Conservation (phyloP, 1,140 invertebrate genomes). For the Sitobion miscanthi region DNA sequence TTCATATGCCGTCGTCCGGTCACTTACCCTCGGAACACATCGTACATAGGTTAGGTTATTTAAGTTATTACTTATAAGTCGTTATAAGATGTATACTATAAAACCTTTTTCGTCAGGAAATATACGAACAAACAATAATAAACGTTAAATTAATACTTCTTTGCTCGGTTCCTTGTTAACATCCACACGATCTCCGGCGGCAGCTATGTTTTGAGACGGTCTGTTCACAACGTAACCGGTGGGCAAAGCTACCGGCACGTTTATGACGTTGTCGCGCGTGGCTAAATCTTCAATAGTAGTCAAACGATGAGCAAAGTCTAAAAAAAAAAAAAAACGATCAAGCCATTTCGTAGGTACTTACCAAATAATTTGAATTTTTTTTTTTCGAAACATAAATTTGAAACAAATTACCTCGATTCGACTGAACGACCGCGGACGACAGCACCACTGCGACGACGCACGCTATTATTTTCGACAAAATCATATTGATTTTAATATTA, state of each 20-base stretch:
- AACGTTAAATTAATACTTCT: not conserved
- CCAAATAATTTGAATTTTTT: not conserved
- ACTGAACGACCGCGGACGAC: not conserved
- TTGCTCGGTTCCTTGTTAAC: conserved; percentile 16
- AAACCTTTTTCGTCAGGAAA: not conserved
- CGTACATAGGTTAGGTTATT: too few relatives aligned
- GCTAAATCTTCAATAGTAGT: conserved; percentile 57
- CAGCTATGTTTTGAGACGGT: not conserved
- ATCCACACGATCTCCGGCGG: conserved; percentile 5
- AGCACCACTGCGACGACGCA: not conserved
- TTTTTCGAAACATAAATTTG: not conserved
- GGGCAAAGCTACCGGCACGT: conserved; percentile 49
- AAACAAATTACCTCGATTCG: conserved; percentile 21
- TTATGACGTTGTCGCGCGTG: conserved; percentile 58
- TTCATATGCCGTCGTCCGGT: too few relatives aligned
- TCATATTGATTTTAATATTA: not conserved
- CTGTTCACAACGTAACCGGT: conserved; percentile 59
- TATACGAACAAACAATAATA: not conserved
- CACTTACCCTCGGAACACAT: too few relatives aligned
- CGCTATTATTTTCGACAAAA: not conserved
- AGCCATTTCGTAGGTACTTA: not conserved
- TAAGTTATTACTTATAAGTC: not conserved
- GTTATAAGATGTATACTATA: not conserved
- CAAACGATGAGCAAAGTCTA: conserved; percentile 23
- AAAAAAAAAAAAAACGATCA: not conserved